A percentile compares a stretch with the other conserved stretches of the same genome.
Conservation (phyloP, 2,888 invertebrate genomes). For the Hirtodrosophila trivittata region DNA sequence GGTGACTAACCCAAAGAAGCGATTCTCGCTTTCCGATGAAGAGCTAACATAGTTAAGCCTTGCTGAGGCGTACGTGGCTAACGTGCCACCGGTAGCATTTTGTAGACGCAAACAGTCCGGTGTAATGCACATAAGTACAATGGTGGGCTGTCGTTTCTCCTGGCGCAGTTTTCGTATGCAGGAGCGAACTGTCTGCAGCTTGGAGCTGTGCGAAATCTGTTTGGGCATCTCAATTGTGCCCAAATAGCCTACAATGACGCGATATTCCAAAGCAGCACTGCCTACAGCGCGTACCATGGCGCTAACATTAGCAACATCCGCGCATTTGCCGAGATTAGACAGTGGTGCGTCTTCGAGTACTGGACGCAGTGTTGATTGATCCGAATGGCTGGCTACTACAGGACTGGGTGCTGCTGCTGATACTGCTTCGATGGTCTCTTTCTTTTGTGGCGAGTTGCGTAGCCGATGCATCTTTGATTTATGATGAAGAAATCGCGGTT, state of each 20-base stretch:
- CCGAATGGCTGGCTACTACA: slow-evolving; percentile 19
- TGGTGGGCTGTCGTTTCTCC: slow-evolving; percentile 93
- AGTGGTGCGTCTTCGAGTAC: slow-evolving; percentile 81
- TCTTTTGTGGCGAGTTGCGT: slow-evolving; percentile 86
- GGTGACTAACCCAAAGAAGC: slow-evolving; percentile 96
- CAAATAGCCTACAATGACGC: slow-evolving; percentile 95
- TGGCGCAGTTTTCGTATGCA: slow-evolving; percentile 95
- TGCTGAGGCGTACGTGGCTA: slow-evolving; percentile 94
- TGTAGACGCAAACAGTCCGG: slow-evolving; percentile 91
- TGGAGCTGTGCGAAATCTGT: slow-evolving; percentile 89
- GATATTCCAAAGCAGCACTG: slow-evolving; percentile 87
- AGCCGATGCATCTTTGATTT: slow-evolving; percentile 85
- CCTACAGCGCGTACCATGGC: slow-evolving; percentile 83
- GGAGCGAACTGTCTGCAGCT: slow-evolving; percentile 91
- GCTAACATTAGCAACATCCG: slow-evolving; percentile 84
- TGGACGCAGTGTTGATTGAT: slow-evolving; percentile 68
- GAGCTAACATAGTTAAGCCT: slow-evolving; percentile 95
- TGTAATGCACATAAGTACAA: slow-evolving; percentile 93
- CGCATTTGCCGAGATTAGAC: slow-evolving; percentile 58
- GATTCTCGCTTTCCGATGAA: slow-evolving; percentile 94
- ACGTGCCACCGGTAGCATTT: slow-evolving; percentile 90
- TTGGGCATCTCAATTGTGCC: slow-evolving; percentile 98
- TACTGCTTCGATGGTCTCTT: slow-evolving; percentile 35
- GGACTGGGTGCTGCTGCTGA: slow-evolving; percentile 10
- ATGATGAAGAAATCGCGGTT: slow-evolving; percentile 84